Base-by-base conservation (phyloP, 2,113 vertebrate genomes). In the Dipodomys merriami region DNA sequence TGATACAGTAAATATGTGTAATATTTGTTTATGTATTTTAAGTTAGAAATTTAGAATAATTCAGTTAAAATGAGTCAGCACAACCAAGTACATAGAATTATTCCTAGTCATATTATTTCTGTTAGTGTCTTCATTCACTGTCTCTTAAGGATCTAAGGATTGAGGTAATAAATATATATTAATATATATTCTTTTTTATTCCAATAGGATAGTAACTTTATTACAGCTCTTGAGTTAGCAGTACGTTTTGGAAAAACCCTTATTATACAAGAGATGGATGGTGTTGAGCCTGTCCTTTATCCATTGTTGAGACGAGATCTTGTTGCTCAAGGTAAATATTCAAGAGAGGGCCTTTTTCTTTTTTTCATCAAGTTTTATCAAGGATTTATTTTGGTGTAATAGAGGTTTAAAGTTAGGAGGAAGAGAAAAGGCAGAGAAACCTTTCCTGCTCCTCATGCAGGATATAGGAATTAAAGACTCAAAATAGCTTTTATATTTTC, bases 221-320 rank as follows among this genome's bases (percentile, higher is more conserved):
- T 99, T 95, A 99, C 99, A 2, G 97, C 98, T 73, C 97, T 99
- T 94, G 99, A 99, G 95, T 96, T 99, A 91, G 99, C 99, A 5
- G 99, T 99, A 84, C 98, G 99, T 96, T 99, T 99, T 97, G 99
- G 99, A 62, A 99, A 99, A 97, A 99, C 99, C 0, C 98, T 99
- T 88, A 98, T 99, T 96, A 99, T 99, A 95, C 99, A 99, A 96
- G 99, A 99, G 97, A 98, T 99, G 98, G 99, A 99, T 96, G 98
- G 99, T 88, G 98, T 99, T 91, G 99, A 99, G 96, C 99, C 99
- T 72, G 99, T 99, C 22, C 99, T 99, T 93, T 99, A 99, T 95
- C 99, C 99, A 0, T 96, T 99, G 77, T 96, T 99, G 95, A 98
- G 99, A 96, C 98, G 97, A 96, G 99, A 99, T 97, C 98, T 99